These are phyloP conservation scores for Chiroxiphia lanceolata DNA, from an alignment of 2,797 vertebrate species.

Conservation along the genomic window DNA sequence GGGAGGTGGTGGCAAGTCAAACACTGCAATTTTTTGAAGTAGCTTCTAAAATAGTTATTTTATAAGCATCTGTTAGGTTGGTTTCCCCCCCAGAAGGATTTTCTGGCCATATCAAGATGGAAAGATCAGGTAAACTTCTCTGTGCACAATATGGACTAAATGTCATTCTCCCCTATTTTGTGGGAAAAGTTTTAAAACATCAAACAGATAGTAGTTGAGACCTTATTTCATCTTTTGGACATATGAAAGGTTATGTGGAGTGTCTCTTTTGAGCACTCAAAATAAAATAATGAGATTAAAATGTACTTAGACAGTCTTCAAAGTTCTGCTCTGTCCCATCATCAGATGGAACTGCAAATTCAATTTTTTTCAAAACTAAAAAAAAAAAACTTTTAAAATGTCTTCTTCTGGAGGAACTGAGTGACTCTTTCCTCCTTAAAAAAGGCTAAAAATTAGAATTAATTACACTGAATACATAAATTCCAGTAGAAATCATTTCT, in stretches of 20 bases:
- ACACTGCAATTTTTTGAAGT: background rate
- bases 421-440: background rate
- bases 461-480: constrained; percentile 7
- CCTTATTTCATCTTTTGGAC: background rate
- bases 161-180: background rate
- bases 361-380: background rate
- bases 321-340: background rate
- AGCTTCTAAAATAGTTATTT: background rate
- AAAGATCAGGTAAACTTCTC: background rate
- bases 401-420: background rate
- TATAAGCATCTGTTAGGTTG: background rate
- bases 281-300: background rate
- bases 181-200: background rate
- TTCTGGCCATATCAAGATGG: background rate
- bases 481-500: constrained; percentile 15
- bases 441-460: background rate
- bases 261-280: background rate
- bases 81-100: background rate
- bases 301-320: background rate
- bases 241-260: background rate
- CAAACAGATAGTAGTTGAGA: background rate
- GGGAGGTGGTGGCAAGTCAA: background rate
- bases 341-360: background rate
- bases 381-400: background rate
- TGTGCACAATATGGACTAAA: background rate